phyloP scores from a whole-genome alignment of 2,888 invertebrate species.

The Carpatolechia fugitivella region DNA sequence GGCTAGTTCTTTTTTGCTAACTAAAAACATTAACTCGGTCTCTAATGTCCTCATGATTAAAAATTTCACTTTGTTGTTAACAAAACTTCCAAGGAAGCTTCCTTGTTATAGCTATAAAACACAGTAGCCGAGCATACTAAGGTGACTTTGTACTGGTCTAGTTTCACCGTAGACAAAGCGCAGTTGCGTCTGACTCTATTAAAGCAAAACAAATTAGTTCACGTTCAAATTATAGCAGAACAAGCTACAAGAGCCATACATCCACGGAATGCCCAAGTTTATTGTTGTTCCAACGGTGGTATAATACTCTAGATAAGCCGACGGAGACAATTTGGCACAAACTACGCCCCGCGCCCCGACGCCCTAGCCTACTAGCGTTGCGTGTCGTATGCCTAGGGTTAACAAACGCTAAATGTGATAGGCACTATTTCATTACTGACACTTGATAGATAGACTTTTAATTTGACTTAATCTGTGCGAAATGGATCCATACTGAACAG shows the following conservation, averaged over 20 bases:
- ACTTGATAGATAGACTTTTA: too few species aligned
- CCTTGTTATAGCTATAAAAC: background rate
- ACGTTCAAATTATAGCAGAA: constrained; percentile 9
- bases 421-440: too few species aligned
- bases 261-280: constrained; percentile 22
- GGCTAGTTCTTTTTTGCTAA: too few species aligned
- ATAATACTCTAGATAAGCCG: constrained; percentile 76
- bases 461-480: too few species aligned
- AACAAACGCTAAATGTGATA: too few species aligned
- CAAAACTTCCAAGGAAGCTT: too few species aligned
- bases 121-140: background rate
- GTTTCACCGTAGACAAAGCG: background rate
- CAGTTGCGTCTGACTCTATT: background rate
- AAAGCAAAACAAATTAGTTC: constrained; percentile 14
- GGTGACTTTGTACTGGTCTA: background rate
- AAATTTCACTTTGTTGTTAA: too few species aligned
- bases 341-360: constrained; percentile 44
- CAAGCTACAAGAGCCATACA: constrained; percentile 18
- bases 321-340: constrained; percentile 77
- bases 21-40: too few species aligned
- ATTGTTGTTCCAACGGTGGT: constrained; percentile 32
- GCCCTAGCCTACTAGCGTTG: constrained; percentile 1
- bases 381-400: background rate
- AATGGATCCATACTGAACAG: too few species aligned
- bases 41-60: too few species aligned